A percentile compares a stretch with the other conserved stretches of the same genome.
These are phyloP conservation scores for Thalassarche chlororhynchos DNA, from an alignment of 2,113 vertebrate genomes.

Conservation along the genomic window DNA sequence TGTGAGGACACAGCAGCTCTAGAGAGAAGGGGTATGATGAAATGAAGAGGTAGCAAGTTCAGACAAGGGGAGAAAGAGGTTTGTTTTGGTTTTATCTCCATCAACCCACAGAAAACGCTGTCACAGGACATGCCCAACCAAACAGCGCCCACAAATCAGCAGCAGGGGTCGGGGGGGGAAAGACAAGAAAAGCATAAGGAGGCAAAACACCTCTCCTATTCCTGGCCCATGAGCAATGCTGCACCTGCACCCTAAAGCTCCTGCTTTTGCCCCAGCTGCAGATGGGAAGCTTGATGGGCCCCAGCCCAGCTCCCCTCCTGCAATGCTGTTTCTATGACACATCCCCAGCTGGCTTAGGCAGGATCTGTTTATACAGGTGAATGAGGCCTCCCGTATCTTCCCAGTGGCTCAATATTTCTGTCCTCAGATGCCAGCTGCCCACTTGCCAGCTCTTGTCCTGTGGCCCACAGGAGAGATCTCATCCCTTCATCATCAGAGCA, in stretches of 20 bases:
- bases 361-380: background rate
- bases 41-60: background rate
- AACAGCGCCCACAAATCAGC: background rate
- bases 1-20: background rate
- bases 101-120: background rate
- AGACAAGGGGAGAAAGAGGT: background rate
- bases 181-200: background rate
- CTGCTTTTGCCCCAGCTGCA: background rate
- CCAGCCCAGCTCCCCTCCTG: background rate
- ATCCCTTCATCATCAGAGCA: background rate
- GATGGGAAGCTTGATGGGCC: background rate
- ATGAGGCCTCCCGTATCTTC: background rate
- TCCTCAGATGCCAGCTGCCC: background rate
- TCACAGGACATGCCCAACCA: background rate
- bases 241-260: background rate
- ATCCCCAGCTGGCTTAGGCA: background rate
- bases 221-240: background rate
- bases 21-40: background rate
- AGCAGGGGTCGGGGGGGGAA: no score
- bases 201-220: background rate
- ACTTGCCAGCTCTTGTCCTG: background rate
- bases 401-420: background rate
- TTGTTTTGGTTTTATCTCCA: background rate
- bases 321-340: accelerated
- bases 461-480: background rate